Evolutionary conservation across 1,140 invertebrate genomes (phyloP), one percentile per base, ranked within the genome.

Genomic region (Drosophila aff.): DNA sequence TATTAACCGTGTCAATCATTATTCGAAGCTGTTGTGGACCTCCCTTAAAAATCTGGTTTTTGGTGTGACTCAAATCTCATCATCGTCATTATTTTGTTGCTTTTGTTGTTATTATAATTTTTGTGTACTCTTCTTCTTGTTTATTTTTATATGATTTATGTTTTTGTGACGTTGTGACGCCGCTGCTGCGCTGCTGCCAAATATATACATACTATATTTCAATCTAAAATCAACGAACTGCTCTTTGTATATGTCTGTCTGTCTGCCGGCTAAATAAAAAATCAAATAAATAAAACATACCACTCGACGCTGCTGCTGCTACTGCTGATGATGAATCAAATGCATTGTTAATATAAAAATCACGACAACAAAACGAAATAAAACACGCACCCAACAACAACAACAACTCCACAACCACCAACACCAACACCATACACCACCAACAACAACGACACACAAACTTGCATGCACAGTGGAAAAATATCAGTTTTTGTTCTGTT

Each of bases 131-230:
- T 74, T 76, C 31, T 60, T 71, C 69, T 75, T 74, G 23, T 76
- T 76, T 76, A 64, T 76, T 76, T 67, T 52, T 76, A 76, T 76
- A 76, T 76, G 43, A 69, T 77, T 77, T 77, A 77, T 77, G 75
- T 77, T 77, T 77, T 76, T 75, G 72, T 75, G 72, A 75, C 72
- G 72, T 77, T 77, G 40, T 75, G 72, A 65, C 38, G 55, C 47
- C 47, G 63, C 53, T 76, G 74, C 44, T 43, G 69, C 58, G 43
- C 55, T 44, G 75, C 49, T 55, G 50, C 11, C 3, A 44, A 28
- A 71, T 18, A 55, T n/a, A 65, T 53, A 68, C 4, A 46, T 15
- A 55, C 23, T 55, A 38, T 26, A 55, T 23, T 38, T 57, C 36
- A 21, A 57, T 26, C 5, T 57, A 21, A 43, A 71, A 59, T 73